Evolutionary conservation across 2,797 vertebrate genomes (phyloP).

Genomic region (Scyliorhinus canicula): DNA sequence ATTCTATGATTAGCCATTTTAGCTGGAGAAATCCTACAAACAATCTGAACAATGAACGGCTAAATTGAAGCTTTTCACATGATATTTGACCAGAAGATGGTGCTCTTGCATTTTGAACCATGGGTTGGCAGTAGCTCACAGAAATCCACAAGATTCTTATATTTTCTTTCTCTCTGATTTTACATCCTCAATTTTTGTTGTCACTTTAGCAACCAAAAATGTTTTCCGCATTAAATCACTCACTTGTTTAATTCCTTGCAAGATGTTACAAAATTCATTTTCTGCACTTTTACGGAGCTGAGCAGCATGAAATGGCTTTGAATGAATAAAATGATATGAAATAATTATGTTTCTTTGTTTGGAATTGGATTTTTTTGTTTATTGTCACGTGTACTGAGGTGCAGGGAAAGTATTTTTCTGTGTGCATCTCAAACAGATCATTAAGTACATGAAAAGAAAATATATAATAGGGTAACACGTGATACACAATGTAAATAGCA

Average conservation of each 20-base stretch:
- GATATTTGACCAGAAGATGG: conserved; percentile 1
- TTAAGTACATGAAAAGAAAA: too few relatives aligned
- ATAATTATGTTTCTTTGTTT: background rate
- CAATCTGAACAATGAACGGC: background rate
- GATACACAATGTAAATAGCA: too few relatives aligned
- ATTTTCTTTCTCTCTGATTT: background rate
- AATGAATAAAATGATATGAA: background rate
- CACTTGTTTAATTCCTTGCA: background rate
- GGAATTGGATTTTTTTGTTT: too few relatives aligned
- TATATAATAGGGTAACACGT: too few relatives aligned
- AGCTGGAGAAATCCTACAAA: background rate
- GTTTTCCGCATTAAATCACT: background rate
- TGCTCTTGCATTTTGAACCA: background rate
- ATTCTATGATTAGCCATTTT: too few relatives aligned
- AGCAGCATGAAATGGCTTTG: background rate
- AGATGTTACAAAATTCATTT: background rate
- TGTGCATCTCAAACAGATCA: too few relatives aligned
- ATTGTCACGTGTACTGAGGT: too few relatives aligned
- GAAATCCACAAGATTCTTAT: background rate
- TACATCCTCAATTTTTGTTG: background rate
- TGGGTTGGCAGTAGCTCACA: background rate
- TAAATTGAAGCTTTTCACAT: background rate
- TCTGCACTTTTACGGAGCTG: background rate
- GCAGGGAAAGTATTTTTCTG: too few relatives aligned
- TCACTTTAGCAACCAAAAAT: background rate